These are phyloP conservation scores for Mythimna impura DNA, from an alignment of 2,888 invertebrate species.

Conservation along the genomic window DNA sequence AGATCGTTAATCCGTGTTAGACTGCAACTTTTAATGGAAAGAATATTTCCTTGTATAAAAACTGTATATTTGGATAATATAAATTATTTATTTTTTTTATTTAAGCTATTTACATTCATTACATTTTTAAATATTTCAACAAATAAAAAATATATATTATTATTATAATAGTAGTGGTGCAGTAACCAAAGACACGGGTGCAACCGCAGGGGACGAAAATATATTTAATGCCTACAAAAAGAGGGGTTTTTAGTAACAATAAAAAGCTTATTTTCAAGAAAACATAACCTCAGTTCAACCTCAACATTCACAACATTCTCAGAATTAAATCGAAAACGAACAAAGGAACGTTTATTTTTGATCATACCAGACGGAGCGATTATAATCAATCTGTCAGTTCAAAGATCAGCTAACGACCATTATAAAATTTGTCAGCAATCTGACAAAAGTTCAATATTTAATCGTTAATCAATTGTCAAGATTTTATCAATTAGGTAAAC, in stretches of 20 bases:
- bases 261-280: not conserved
- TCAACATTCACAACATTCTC: slow-evolving; percentile 27
- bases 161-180: too few relatives aligned
- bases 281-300: slow-evolving; percentile 24
- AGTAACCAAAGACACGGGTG: too few relatives aligned
- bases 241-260: not conserved
- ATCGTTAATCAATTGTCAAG: slow-evolving; percentile 70
- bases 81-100: too few relatives aligned
- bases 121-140: too few relatives aligned
- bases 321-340: slow-evolving; percentile 35
- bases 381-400: slow-evolving; percentile 61
- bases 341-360: slow-evolving; percentile 46
- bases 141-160: too few relatives aligned
- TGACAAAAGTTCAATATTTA: slow-evolving; percentile 62
- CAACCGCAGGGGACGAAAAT: not conserved
- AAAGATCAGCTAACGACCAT: slow-evolving; percentile 56
- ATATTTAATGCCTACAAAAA: not conserved
- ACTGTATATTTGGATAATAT: too few relatives aligned
- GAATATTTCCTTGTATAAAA: too few relatives aligned
- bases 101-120: too few relatives aligned
- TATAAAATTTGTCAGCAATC: slow-evolving; percentile 68
- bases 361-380: slow-evolving; percentile 52
- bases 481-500: slow-evolving; percentile 68
- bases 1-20: too few relatives aligned
- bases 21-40: too few relatives aligned